Evolutionary conservation across 1,140 invertebrate genomes (phyloP), one percentile per base, ranked within the genome.

Genomic region (Habropoda laboriosa): DNA sequence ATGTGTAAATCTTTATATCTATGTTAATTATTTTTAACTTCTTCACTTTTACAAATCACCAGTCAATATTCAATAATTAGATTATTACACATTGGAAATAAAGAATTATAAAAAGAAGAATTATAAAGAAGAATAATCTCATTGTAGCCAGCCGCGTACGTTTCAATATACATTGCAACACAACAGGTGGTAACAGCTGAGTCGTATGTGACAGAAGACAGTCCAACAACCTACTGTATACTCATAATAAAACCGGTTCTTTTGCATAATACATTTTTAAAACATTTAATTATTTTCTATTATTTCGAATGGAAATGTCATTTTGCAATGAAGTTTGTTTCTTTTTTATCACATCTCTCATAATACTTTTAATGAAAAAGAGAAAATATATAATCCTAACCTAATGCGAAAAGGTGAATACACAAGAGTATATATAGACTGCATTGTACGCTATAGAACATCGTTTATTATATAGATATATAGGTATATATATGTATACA

Each of bases 141-240:
- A 74, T 74, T 74, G 16, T 24, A 49, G 32, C 24, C 27, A 49
- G 24, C 1, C 16, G 10, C 10, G 3, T 24, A 49, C 45, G n/a
- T 73, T 61, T 73, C 21, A 35, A 73, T 73, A 47, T 63, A 63
- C 32, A 74, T 38, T 24, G 6, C 13, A n/a, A 63, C 24, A 74
- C 71, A 74, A 74, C 71, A 74, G 71, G 71, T 74, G 71, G 63
- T 61, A 74, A 63, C 71, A 74, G 71, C 71, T 74, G 71, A 74
- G 49, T 63, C 58, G 2, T 63, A 49, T 63, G n/a, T 74, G 5
- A 74, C 32, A 40, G 21, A 24, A 60, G 30, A 16, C 38, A 61
- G 7, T 47, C 7, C 38, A 42, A 47, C 27, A 24, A 24, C 38
- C 13, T 72, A 12, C 13, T 35, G 40, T 47, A 49, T 35, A 10